phyloP scores from a whole-genome alignment of 2,888 invertebrate genomes.

The Chaetogeoica ovagalla region DNA sequence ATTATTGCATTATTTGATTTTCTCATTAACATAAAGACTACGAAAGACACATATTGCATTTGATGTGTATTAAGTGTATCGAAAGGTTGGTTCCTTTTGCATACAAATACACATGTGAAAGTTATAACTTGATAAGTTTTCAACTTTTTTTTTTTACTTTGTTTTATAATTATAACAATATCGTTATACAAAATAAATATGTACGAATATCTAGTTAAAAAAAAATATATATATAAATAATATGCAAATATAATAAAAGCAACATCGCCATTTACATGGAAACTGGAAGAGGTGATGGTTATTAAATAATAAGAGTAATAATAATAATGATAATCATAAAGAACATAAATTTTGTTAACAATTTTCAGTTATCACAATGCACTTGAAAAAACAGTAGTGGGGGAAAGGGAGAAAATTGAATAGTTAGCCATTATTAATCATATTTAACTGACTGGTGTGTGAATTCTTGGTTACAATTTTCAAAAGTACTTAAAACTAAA shows the following conservation, averaged over 20 bases:
- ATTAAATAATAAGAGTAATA: constrained; percentile 21
- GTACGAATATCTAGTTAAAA: constrained; percentile 32
- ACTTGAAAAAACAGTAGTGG: constrained; percentile 35
- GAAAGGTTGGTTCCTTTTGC: neutral
- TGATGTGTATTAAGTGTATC: neutral
- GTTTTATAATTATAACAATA: constrained; percentile 8
- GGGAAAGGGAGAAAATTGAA: neutral
- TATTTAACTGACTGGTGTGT: neutral
- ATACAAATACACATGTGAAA: neutral
- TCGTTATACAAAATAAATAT: constrained; percentile 27
- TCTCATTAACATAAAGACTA: neutral
- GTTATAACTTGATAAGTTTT: neutral
- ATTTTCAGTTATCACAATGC: constrained; percentile 49
- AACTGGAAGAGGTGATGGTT: constrained; percentile 47
- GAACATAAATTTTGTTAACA: constrained; percentile 32
- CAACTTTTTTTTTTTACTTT: neutral
- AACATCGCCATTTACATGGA: constrained; percentile 31
- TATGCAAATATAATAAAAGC: constrained; percentile 33
- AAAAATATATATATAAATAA: neutral
- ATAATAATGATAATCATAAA: constrained; percentile 28
- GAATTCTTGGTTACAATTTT: constrained; percentile 12
- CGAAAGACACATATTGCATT: neutral
- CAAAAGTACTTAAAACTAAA: constrained; percentile 49
- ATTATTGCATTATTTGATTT: neutral
- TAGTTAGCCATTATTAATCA: constrained; percentile 8